Conservation (phyloP, 2,888 invertebrate species). For the Synanthedon myopaeformis region DNA sequence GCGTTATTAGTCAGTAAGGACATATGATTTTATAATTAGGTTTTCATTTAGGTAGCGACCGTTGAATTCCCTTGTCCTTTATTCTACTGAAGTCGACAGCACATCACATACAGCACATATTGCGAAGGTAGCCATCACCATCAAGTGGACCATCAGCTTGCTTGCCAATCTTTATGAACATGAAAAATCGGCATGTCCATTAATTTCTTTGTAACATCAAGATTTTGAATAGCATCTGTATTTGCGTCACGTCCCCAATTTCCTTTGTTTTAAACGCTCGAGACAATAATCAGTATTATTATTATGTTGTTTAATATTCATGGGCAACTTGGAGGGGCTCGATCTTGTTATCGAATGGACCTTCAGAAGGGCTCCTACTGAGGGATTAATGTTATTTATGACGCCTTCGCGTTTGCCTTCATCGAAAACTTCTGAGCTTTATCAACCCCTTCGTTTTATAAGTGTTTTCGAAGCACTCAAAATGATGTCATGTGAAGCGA, state of each 20-base stretch:
- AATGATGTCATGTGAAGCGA: too few relatives aligned
- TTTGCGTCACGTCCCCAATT: slow-evolving; percentile 39
- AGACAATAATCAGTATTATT: slow-evolving; percentile 52
- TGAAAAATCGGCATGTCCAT: not conserved
- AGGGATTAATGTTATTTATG: slow-evolving; percentile 27
- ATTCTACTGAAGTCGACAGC: too few relatives aligned
- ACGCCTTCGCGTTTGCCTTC: not conserved
- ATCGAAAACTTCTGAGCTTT: not conserved
- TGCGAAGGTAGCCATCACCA: too few relatives aligned
- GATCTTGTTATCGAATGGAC: slow-evolving; percentile 20
- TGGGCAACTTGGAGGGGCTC: slow-evolving; percentile 13
- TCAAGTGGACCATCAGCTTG: too few relatives aligned
- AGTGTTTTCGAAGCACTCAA: too few relatives aligned
- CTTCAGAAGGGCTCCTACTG: slow-evolving; percentile 14
- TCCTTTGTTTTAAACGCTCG: slow-evolving; percentile 45
- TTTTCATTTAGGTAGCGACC: too few relatives aligned
- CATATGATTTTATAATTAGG: too few relatives aligned
- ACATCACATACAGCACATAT: too few relatives aligned
- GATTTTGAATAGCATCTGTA: slow-evolving; percentile 15
- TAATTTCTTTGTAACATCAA: not conserved
- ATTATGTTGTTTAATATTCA: slow-evolving; percentile 44
- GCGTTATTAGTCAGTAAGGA: too few relatives aligned
- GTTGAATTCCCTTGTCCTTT: too few relatives aligned
- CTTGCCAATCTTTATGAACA: too few relatives aligned
- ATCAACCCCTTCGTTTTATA: too few relatives aligned